Percentiles rank a stretch among this genome's conserved stretches.
phyloP scores from a whole-genome alignment of 2,797 vertebrate species.

The Graptemys geographica region DNA sequence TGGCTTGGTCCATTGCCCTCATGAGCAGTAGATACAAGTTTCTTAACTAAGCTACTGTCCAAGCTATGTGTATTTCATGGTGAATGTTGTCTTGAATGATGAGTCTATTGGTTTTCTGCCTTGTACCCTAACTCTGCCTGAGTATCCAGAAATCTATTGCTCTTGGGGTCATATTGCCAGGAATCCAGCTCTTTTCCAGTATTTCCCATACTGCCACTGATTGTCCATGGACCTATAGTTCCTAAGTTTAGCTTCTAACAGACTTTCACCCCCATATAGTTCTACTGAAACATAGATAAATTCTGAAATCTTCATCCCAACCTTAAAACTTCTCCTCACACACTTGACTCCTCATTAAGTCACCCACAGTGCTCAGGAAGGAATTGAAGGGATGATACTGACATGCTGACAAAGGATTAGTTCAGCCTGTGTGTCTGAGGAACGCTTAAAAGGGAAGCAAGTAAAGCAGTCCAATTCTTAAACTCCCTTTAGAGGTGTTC shows the following conservation, averaged over 20 bases:
- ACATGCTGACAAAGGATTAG: neutral
- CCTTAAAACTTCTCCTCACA: neutral
- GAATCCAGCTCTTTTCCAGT: neutral
- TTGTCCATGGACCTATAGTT: neutral
- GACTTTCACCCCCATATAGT: no score
- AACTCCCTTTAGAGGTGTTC: neutral
- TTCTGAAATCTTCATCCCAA: neutral
- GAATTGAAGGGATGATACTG: neutral
- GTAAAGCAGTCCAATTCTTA: neutral
- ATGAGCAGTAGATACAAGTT: no score
- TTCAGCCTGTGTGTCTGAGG: neutral
- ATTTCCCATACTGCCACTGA: neutral
- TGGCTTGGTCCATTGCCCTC: neutral
- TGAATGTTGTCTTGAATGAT: neutral
- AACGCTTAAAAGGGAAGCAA: neutral
- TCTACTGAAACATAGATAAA: neutral
- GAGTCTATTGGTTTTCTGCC: neutral
- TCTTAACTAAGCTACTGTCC: neutral
- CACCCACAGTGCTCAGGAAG: neutral
- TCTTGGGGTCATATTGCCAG: neutral
- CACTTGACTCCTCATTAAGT: neutral
- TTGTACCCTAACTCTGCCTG: no score
- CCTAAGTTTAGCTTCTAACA: neutral
- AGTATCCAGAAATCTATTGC: neutral
- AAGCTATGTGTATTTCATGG: neutral